phyloP scores from a whole-genome alignment of 2,888 invertebrate genomes.

The Cryptus viduatorius region DNA sequence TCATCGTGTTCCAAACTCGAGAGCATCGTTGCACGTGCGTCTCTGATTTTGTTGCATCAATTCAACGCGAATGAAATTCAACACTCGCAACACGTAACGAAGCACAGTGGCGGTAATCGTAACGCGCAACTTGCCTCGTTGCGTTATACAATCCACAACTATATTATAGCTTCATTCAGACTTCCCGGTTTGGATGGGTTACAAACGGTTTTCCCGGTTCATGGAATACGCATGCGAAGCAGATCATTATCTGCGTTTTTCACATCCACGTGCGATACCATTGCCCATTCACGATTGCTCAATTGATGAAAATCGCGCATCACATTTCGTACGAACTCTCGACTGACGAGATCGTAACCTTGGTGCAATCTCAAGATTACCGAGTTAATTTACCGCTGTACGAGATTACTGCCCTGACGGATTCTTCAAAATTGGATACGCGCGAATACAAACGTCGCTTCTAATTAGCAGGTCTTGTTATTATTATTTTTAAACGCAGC shows the following conservation, averaged over 20 bases:
- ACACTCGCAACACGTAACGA: constrained; percentile 35
- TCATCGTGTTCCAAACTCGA: background rate
- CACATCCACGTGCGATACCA: constrained; percentile 43
- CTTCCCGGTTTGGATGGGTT: background rate
- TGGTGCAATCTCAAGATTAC: constrained; percentile 46
- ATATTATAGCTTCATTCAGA: constrained; percentile 37
- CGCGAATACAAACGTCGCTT: background rate
- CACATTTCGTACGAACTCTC: constrained; percentile 40
- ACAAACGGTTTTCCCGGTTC: constrained; percentile 20
- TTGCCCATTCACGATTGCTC: constrained; percentile 32
- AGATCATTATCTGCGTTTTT: constrained; percentile 21
- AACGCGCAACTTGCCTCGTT: constrained; percentile 11
- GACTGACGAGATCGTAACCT: constrained; percentile 36
- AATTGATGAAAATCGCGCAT: constrained; percentile 37
- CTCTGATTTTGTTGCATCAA: constrained; percentile 24
- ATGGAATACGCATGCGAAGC: constrained; percentile 26
- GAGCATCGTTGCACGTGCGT: constrained; percentile 41
- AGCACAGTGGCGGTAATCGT: constrained; percentile 27
- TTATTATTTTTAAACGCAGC: no score
- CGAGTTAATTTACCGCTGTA: background rate
- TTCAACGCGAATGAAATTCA: constrained; percentile 26
- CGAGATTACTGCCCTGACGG: background rate
- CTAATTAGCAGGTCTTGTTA: no score
- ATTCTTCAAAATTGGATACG: constrained; percentile 3
- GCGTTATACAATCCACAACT: constrained; percentile 48